Evolutionary conservation across 2,888 invertebrate species (phyloP).

Genomic region (Dicycla oo): DNA sequence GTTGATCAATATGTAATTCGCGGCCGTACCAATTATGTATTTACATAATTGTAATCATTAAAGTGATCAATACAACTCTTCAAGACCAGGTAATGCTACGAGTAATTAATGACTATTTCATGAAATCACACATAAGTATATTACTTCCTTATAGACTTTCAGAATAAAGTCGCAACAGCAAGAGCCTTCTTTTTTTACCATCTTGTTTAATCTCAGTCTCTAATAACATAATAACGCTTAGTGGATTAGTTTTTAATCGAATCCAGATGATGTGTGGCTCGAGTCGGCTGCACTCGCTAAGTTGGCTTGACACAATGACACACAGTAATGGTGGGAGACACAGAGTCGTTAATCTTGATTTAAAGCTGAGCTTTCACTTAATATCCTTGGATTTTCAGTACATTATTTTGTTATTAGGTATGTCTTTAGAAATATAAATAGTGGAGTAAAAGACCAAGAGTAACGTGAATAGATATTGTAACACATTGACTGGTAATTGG

Average conservation of each 20-base stretch:
- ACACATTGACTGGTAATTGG: neutral
- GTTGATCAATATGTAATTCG: no score
- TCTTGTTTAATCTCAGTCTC: slow-evolving; percentile 25
- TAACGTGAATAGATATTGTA: neutral
- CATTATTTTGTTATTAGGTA: slow-evolving; percentile 21
- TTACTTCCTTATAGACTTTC: no score
- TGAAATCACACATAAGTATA: no score
- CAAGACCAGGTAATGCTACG: no score
- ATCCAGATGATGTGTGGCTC: slow-evolving; percentile 59
- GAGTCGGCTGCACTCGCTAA: slow-evolving; percentile 55
- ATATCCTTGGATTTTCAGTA: slow-evolving; percentile 20
- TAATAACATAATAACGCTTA: slow-evolving; percentile 52
- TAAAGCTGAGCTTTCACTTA: slow-evolving; percentile 55
- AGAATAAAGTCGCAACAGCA: neutral
- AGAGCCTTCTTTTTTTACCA: neutral
- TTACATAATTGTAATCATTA: no score
- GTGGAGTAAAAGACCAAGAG: neutral
- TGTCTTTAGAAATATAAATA: slow-evolving; percentile 5
- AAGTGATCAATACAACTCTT: no score
- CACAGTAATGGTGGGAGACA: slow-evolving; percentile 61
- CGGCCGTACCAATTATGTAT: no score
- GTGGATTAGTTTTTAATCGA: slow-evolving; percentile 67
- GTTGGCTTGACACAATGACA: slow-evolving; percentile 58
- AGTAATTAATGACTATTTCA: no score
- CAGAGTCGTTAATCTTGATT: slow-evolving; percentile 66